These are phyloP conservation scores for Rhinichthys osculus DNA, from an alignment of 2,797 vertebrate species.

Conservation along the genomic window DNA sequence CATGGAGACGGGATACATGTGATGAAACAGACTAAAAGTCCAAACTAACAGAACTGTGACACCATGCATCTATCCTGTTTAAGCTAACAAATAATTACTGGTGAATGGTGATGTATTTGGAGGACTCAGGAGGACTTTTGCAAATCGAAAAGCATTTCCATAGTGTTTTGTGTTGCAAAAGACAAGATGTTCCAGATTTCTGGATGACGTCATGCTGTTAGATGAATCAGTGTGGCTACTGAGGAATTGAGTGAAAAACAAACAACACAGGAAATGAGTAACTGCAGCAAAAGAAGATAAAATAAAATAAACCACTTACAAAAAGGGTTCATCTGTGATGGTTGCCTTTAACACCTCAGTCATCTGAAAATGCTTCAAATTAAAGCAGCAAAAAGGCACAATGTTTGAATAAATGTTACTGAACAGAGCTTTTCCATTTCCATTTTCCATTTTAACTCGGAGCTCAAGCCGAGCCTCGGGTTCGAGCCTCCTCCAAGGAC, in stretches of 20 bases:
- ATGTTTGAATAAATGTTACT: neutral
- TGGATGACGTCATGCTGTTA: neutral
- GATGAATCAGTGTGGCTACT: neutral
- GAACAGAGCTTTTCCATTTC: neutral
- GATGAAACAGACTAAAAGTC: no score
- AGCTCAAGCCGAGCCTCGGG: no score
- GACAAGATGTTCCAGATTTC: constrained; percentile 19
- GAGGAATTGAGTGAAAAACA: constrained; percentile 23
- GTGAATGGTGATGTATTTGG: neutral
- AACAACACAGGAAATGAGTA: constrained; percentile 36
- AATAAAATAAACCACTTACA: neutral
- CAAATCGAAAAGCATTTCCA: neutral
- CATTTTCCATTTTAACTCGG: no score
- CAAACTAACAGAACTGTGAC: no score
- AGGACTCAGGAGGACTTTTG: neutral
- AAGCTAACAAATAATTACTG: neutral
- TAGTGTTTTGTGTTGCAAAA: neutral
- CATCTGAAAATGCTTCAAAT: neutral
- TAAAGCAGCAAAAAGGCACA: neutral
- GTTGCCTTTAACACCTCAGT: neutral
- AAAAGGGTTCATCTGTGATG: constrained; percentile 3
- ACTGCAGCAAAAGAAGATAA: neutral
- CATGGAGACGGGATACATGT: no score
- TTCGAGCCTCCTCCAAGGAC: no score
- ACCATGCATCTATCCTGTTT: neutral